Base-by-base conservation (phyloP, 2,888 invertebrate species). In the Idaea biselata region DNA sequence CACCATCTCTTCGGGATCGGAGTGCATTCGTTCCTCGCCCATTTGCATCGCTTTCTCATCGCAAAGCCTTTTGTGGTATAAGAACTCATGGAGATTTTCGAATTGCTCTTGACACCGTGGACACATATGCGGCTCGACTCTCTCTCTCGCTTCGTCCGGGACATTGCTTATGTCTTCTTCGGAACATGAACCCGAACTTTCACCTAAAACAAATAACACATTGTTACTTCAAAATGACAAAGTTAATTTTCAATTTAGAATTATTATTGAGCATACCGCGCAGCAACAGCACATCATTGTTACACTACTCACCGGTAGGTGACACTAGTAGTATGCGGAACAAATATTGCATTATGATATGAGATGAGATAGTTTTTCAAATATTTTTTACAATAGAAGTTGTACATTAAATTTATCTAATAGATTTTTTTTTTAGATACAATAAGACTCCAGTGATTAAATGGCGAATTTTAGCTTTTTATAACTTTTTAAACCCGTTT, bases 1-100 rank as follows among this genome's bases (percentile, higher is more conserved):
- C 72, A 95, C 95, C 93, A 95, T 95, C 79, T 95, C 96, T 76
- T 95, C 95, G 62, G 95, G 95, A 80, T 95, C 95, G 59, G 95
- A 95, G 79, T 95, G 95, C 82, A 95, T 94, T 71, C 95, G 91
- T 77, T 94, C 94, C 81, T 94, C 94, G 77, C 94, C 94, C 89
- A 94, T 94, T 74, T 91, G 91, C 74, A 94, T 88, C 63, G 94
- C 94, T 81, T 94, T 94, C 75, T 93, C 91, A 80, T 94, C 94
- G 80, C 95, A 95, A 68, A 94, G 87, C 72, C 93, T 88, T 79
- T 94, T 94, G 82, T 95, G 95, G 78, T 94, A 93, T 67, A 94
- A 87, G 79, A 94, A 94, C 73, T 95, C 94, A 73, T 93, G 93
- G 59, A 94, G 84, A 69, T 93, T 94, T 73, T 94, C 93, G 81